Base-by-base conservation (phyloP, 2,797 vertebrate species). In the Gymnothorax javanicus region DNA sequence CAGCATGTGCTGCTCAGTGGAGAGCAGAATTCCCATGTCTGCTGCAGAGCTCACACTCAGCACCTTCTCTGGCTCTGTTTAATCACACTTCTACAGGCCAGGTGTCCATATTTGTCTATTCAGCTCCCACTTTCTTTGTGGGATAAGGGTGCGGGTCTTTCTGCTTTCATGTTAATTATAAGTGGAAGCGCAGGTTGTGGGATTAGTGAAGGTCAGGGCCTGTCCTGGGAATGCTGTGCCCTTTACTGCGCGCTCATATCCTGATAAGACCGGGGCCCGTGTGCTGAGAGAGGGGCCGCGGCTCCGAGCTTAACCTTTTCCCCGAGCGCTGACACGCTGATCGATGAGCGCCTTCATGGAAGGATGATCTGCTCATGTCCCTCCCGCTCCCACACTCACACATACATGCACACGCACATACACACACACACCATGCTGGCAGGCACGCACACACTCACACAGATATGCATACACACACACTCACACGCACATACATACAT, bases 141-240 rank as follows among this genome's bases (percentile, higher is more conserved):
- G 71, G 90, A 92, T 89, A 88, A 62, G 60, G 50, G 90, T 88
- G 90, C 89, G 91, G 8, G 9, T 56, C 52, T 91, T 91, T 92
- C 94, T 91, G 86, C 93, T 94, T 93, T 93, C 91, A 94, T 96
- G 94, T 95, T 96, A 95, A 96, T 96, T 95, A 95, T 93, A 94
- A 94, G 93, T 93, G 93, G 94, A 94, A 93, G 93, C 93, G 95
- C 94, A 96, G 95, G 95, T 93, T 95, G 96, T 94, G 93, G 95
- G 96, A 96, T 96, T 96, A 97, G 90, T 95, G 95, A 98, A 98
- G 97, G 97, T 98, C 97, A 98, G 95, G 84, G 90, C 92, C 95
- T 96, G 94, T 97, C 97, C 96, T 97, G 97, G 97, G 97, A 97
- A 97, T 97, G 96, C 93, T 93, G 96, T 98, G 97, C 96, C 97